A percentile compares a stretch with the other conserved stretches of the same genome.
These are phyloP conservation scores for Smittia aterrima DNA, from an alignment of 2,888 invertebrate species.

Conservation along the genomic window DNA sequence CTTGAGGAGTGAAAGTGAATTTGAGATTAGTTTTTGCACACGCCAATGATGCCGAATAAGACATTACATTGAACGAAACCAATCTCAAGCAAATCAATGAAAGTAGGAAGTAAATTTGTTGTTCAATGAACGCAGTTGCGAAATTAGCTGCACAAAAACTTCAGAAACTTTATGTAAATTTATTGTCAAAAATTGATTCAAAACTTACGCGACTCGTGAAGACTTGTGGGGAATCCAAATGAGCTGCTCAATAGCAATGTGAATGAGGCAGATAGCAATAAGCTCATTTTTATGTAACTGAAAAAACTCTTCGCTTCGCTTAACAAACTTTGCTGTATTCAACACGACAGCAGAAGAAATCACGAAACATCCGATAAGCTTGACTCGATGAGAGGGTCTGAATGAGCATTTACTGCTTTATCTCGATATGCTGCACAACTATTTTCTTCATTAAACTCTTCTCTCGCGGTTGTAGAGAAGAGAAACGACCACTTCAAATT, in stretches of 20 bases:
- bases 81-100: neutral
- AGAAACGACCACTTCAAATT: no score
- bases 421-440: constrained; percentile 24
- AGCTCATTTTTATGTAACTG: constrained; percentile 1
- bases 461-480: neutral
- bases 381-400: constrained; percentile 25
- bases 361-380: constrained; percentile 30
- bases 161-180: constrained; percentile 21
- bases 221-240: neutral
- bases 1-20: constrained; percentile 4
- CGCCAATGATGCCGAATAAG: neutral
- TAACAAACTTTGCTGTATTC: constrained; percentile 1
- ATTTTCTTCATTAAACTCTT: neutral
- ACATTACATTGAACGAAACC: no score
- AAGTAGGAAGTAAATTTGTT: neutral
- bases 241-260: constrained; percentile 2
- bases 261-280: neutral
- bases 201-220: constrained; percentile 21
- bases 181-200: neutral
- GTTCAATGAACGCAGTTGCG: no score
- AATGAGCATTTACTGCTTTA: constrained; percentile 35
- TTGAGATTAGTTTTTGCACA: neutral
- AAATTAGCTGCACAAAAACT: no score
- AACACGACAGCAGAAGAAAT: neutral
- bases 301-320: neutral